phyloP scores from a whole-genome alignment of 2,888 invertebrate species.

The Andrena praecox region DNA sequence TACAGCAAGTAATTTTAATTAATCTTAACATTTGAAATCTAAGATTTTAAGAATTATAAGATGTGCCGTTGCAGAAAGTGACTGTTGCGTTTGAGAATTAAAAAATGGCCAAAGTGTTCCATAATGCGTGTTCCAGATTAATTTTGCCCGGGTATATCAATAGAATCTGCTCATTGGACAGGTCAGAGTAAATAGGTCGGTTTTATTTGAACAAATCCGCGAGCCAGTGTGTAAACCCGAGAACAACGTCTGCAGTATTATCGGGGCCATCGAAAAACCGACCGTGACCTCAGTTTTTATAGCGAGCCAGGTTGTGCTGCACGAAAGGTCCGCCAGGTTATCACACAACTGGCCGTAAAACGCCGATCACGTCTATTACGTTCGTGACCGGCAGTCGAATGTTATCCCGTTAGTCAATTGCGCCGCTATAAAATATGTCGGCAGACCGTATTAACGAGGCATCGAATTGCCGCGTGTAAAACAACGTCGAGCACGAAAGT shows the following conservation, averaged over 20 bases:
- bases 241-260: background rate
- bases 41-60: too few species aligned
- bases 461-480: constrained; percentile 25
- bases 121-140: too few species aligned
- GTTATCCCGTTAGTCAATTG: constrained; percentile 65
- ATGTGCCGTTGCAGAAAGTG: too few species aligned
- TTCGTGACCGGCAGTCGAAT: constrained; percentile 67
- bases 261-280: constrained; percentile 12
- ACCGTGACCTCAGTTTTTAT: constrained; percentile 52
- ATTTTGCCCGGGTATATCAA: too few species aligned
- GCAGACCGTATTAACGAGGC: constrained; percentile 43
- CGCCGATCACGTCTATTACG: constrained; percentile 66
- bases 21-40: too few species aligned
- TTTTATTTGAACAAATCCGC: background rate
- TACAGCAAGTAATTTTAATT: too few species aligned
- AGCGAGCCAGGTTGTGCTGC: constrained; percentile 5
- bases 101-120: too few species aligned
- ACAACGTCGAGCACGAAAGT: constrained; percentile 13
- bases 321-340: constrained; percentile 51
- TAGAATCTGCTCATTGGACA: too few species aligned
- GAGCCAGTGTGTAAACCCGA: background rate
- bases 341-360: constrained; percentile 60
- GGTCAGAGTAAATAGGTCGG: background rate
- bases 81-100: too few species aligned
- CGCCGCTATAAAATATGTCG: constrained; percentile 51